Percentiles rank a stretch among this genome's conserved stretches.
These are phyloP conservation scores for Lepidurus couesii DNA, from an alignment of 1,140 invertebrate genomes.

Conservation along the genomic window DNA sequence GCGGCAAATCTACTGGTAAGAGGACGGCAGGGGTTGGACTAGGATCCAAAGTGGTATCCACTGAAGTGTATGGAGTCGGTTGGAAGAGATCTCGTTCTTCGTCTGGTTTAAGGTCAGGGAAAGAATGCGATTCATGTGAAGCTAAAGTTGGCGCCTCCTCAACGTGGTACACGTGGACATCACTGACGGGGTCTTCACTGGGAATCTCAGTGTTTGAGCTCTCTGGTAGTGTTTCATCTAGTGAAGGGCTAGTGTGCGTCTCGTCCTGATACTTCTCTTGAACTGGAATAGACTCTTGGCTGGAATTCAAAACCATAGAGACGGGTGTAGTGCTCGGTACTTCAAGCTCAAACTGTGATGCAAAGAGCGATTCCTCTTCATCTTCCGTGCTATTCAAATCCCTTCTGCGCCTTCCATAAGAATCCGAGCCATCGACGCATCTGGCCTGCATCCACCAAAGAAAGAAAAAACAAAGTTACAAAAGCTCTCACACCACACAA, in stretches of 20 bases:
- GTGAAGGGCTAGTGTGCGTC: not conserved
- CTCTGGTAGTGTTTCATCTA: not conserved
- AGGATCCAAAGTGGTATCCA: not conserved
- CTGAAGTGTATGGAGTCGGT: not conserved
- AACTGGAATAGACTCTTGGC: constrained; percentile 31
- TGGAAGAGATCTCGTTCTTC: not conserved
- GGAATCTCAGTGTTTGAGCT: not conserved
- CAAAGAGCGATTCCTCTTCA: constrained; percentile 32
- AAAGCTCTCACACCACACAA: not conserved
- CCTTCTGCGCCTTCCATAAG: constrained; percentile 42
- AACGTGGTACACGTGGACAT: not conserved
- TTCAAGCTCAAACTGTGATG: constrained; percentile 24
- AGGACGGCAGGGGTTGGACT: constrained; percentile 11
- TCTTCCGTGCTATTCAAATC: constrained; percentile 38
- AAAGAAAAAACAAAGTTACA: constrained; percentile 30
- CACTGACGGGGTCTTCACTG: not conserved
- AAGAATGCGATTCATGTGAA: not conserved
- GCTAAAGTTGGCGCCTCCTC: not conserved
- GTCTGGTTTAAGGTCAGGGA: not conserved
- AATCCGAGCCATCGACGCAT: constrained; percentile 42
- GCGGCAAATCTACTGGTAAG: constrained; percentile 37
- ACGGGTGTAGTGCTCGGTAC: constrained; percentile 20
- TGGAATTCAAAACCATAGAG: constrained; percentile 32
- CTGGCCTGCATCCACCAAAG: constrained; percentile 38
- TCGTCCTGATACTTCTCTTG: not conserved